phyloP scores from a whole-genome alignment of 2,888 invertebrate species.

The Drosophila suboccidentalis region DNA sequence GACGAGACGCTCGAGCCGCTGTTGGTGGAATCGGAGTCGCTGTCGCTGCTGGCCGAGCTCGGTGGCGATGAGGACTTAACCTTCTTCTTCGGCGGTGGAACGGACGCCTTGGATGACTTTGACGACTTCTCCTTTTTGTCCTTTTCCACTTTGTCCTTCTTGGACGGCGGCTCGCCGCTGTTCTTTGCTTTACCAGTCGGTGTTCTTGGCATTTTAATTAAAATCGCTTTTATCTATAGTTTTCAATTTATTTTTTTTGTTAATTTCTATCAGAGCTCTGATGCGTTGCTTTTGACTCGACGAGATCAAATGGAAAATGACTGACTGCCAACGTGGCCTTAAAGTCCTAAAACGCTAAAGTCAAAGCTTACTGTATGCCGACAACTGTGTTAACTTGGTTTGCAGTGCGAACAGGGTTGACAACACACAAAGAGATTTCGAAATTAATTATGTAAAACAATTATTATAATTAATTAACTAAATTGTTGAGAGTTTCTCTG shows the following conservation, averaged over 20 bases:
- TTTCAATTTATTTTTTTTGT: conserved; percentile 1
- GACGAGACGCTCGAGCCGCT: conserved; percentile 24
- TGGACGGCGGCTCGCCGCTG: conserved; percentile 4
- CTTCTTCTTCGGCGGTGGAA: conserved; percentile 16
- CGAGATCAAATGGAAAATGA: conserved; percentile 14
- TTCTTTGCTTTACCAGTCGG: neutral
- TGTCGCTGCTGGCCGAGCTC: conserved; percentile 8
- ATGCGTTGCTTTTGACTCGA: conserved; percentile 19
- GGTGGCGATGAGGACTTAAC: neutral
- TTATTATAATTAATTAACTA: neutral
- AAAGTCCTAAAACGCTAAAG: neutral
- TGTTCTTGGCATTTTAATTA: conserved; percentile 21
- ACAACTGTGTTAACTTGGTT: neutral
- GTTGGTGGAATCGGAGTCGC: neutral
- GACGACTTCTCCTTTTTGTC: conserved; percentile 10
- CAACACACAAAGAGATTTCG: neutral
- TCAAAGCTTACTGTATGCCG: conserved; percentile 4
- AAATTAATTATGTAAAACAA: too few relatives aligned
- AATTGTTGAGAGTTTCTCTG: neutral
- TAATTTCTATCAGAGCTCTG: conserved; percentile 3
- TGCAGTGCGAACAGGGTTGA: conserved; percentile 1
- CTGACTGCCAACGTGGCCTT: neutral
- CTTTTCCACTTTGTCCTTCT: conserved; percentile 15
- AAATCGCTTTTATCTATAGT: neutral
- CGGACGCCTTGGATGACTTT: neutral